phyloP scores from a whole-genome alignment of 2,888 invertebrate genomes.

The Plemyria rubiginata region DNA sequence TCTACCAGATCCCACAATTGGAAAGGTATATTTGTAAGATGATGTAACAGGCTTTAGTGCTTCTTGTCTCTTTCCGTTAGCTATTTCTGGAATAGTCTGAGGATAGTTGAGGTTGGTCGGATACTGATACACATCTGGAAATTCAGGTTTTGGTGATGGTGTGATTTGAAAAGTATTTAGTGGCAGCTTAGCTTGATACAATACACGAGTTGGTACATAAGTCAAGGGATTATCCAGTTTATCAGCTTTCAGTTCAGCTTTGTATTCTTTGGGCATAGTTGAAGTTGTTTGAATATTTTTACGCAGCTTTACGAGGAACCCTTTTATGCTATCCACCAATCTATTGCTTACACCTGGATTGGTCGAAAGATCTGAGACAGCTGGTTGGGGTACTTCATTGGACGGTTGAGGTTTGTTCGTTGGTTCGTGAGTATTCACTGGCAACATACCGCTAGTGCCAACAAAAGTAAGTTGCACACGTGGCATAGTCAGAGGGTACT shows the following conservation, averaged over 20 bases:
- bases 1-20: not conserved
- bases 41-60: slow-evolving; percentile 5
- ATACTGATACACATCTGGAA: slow-evolving; percentile 1
- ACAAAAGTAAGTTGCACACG: slow-evolving; percentile 12
- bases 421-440: slow-evolving; percentile 10
- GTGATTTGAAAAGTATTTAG: not conserved
- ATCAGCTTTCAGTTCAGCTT: not conserved
- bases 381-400: slow-evolving; percentile 2
- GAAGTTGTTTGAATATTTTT: not conserved
- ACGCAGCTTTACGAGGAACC: not conserved
- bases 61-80: slow-evolving; percentile 5
- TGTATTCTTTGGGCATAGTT: not conserved
- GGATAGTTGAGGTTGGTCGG: slow-evolving; percentile 3
- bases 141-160: slow-evolving; percentile 1
- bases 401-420: not conserved
- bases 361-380: not conserved
- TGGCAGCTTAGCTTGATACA: not conserved
- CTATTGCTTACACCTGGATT: slow-evolving; percentile 1
- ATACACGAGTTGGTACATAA: not conserved
- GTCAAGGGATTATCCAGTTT: not conserved
- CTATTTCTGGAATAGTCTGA: slow-evolving; percentile 1
- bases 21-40: not conserved
- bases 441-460: slow-evolving; percentile 18
- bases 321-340: not conserved
- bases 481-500: slow-evolving; percentile 12